Evolutionary conservation across 2,888 invertebrate species (phyloP).

Genomic region (Drosophila helvetica): DNA sequence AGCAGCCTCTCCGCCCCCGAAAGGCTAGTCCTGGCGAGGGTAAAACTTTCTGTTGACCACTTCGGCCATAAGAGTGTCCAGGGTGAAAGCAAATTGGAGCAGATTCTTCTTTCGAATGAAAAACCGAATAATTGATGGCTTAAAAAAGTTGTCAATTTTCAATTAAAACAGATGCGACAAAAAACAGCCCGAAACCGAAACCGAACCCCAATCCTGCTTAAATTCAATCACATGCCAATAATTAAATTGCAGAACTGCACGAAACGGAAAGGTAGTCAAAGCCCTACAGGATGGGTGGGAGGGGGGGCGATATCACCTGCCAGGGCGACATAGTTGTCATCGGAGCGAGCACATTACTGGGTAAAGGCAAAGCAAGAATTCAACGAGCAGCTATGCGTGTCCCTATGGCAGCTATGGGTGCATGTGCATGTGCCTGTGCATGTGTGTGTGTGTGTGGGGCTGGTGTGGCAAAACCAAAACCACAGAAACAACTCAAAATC

Average conservation of each 20-base stretch:
- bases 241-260: slow-evolving; percentile 29
- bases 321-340: slow-evolving; percentile 39
- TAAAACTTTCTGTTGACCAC: slow-evolving; percentile 10
- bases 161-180: slow-evolving; percentile 24
- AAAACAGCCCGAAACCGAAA: too few relatives aligned
- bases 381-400: slow-evolving; percentile 5
- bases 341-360: slow-evolving; percentile 52
- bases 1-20: neutral
- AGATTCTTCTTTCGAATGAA: slow-evolving; percentile 1
- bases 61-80: neutral
- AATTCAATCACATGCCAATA: slow-evolving; percentile 41
- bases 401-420: neutral
- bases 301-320: slow-evolving; percentile 2
- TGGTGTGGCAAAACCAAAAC: slow-evolving; percentile 55
- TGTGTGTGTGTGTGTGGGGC: slow-evolving; percentile 6
- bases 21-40: neutral
- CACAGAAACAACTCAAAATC: slow-evolving; percentile 77
- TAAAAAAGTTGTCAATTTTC: slow-evolving; percentile 28
- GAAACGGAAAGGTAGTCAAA: neutral
- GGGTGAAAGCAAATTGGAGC: slow-evolving; percentile 1
- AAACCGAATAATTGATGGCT: slow-evolving; percentile 9
- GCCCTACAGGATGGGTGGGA: neutral
- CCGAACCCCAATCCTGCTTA: neutral
- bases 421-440: too few relatives aligned
- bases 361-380: slow-evolving; percentile 2